These are phyloP conservation scores for Oreocharis arfaki DNA, from an alignment of 2,113 vertebrate species.

Conservation along the genomic window DNA sequence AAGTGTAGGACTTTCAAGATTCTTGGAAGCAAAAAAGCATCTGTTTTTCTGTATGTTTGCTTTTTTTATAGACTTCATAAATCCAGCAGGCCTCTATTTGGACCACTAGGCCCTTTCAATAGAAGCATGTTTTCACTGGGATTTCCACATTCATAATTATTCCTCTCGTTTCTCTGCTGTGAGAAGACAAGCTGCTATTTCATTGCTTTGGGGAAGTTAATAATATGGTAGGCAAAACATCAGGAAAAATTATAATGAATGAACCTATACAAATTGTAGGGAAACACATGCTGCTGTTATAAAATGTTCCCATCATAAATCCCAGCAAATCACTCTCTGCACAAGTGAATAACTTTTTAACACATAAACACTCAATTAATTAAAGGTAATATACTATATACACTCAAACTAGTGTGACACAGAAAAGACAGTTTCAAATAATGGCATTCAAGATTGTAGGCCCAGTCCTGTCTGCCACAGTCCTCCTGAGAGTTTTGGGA, in stretches of 20 bases:
- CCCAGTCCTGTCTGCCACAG: conserved; percentile 33
- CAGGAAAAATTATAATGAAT: conserved; percentile 86
- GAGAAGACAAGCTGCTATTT: conserved; percentile 81
- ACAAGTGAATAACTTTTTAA: conserved; percentile 80
- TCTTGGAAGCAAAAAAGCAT: conserved; percentile 67
- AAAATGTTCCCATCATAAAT: conserved; percentile 80
- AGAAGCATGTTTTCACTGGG: conserved; percentile 79
- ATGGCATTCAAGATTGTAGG: conserved; percentile 52
- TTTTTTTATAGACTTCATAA: conserved; percentile 75
- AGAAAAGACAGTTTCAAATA: conserved; percentile 64
- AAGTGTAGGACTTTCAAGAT: conserved; percentile 49
- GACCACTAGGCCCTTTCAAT: conserved; percentile 74
- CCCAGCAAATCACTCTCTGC: conserved; percentile 74
- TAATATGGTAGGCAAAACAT: conserved; percentile 85
- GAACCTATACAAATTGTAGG: conserved; percentile 78
- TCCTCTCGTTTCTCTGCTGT: conserved; percentile 74
- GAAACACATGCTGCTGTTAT: conserved; percentile 78
- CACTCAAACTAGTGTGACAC: conserved; percentile 66
- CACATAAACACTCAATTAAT: conserved; percentile 84
- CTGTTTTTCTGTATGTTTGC: conserved; percentile 69
- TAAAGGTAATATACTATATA: conserved; percentile 72
- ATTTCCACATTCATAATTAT: conserved; percentile 84
- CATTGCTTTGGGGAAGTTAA: conserved; percentile 81
- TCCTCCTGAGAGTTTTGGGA: conserved; percentile 12
- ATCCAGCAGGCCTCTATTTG: conserved; percentile 74